phyloP scores from a whole-genome alignment of 2,797 vertebrate genomes.

The Amniataba percoides region DNA sequence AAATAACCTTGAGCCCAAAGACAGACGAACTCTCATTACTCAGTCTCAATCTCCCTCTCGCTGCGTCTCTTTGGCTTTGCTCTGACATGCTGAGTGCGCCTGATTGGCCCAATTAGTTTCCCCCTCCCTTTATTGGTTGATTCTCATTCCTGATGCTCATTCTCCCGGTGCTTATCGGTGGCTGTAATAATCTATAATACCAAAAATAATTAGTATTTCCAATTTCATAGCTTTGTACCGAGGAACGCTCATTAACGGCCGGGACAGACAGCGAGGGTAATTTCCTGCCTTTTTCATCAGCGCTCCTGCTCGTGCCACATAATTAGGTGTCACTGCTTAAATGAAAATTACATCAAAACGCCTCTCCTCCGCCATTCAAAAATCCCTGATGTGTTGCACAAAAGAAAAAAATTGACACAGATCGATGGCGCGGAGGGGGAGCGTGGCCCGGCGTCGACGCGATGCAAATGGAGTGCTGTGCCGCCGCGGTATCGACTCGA shows the following conservation, averaged over 20 bases:
- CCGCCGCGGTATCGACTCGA: conserved; percentile 58
- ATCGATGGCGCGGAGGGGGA: conserved; percentile 64
- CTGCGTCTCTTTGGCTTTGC: conserved; percentile 47
- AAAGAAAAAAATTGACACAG: conserved; percentile 8
- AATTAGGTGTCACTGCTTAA: conserved; percentile 28
- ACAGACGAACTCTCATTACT: conserved; percentile 68
- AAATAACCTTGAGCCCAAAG: conserved; percentile 79
- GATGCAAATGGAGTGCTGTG: conserved; percentile 63
- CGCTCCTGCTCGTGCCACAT: conserved; percentile 20
- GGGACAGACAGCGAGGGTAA: conserved; percentile 2
- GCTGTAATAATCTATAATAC: conserved; percentile 39
- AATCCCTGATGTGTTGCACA: conserved; percentile 8
- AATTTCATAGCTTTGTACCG: conserved; percentile 42
- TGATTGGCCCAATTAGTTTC: conserved; percentile 41
- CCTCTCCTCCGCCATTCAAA: conserved; percentile 28
- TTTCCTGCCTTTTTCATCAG: conserved; percentile 24
- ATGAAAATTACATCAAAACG: conserved; percentile 41
- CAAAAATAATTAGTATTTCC: conserved; percentile 34
- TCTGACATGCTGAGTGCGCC: conserved; percentile 33
- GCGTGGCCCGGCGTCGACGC: conserved; percentile 13
- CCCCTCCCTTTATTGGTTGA: conserved; percentile 18
- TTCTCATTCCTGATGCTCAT: conserved; percentile 8
- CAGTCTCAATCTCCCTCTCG: conserved; percentile 34
- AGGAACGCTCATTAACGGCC: conserved; percentile 22
- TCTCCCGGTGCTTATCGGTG: conserved; percentile 20